Evolutionary conservation across 2,113 vertebrate species (phyloP), one percentile per base, ranked within the genome.

Genomic region (Pelobates fuscus): DNA sequence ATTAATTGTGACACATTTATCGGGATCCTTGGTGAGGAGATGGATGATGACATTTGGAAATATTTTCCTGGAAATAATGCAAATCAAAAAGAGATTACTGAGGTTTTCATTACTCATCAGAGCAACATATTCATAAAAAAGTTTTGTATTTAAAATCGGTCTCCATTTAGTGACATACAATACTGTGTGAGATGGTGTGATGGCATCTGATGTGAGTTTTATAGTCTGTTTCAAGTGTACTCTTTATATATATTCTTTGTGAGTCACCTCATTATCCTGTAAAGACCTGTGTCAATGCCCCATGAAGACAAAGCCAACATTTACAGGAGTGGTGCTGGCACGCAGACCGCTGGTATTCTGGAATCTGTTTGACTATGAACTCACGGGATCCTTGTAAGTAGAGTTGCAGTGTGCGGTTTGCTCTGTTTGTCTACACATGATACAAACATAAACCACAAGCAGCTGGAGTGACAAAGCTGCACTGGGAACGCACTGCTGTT

Each of bases 401-500:
- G 4, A 17, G 12, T 14, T 49, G 44, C 44, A 49, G 44, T 29
- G 26, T 27, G 59, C 15, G 25, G 59, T 30, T n/a, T 61, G 12
- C 25, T 30, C 3, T 61, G 25, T 61, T 30, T 61, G 25, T 61
- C 27, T 18, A 8, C 26, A 49, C 44, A 49, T 17, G 25, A 61
- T 29, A 61, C 26, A 61, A 61, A 61, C 59, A 37, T 10, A 61
- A 18, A 29, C 25, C 27, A 26, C 26, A 61, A 61, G 59, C 59
- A 61, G 26, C 59, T 29, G 59, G 12, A 15, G 25, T 27, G 24
- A 61, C 25, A 17, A 14, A 30, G 2, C 26, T 17, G 14, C 14
- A 30, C 59, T 29, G 4, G 44, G 59, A 30, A 26, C 24, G 21
- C 57, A 60, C 14, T 29, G 5, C 1, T 61, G 59, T 29, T 61